phyloP scores from a whole-genome alignment of 2,797 vertebrate species.

The Gallinago stenura region DNA sequence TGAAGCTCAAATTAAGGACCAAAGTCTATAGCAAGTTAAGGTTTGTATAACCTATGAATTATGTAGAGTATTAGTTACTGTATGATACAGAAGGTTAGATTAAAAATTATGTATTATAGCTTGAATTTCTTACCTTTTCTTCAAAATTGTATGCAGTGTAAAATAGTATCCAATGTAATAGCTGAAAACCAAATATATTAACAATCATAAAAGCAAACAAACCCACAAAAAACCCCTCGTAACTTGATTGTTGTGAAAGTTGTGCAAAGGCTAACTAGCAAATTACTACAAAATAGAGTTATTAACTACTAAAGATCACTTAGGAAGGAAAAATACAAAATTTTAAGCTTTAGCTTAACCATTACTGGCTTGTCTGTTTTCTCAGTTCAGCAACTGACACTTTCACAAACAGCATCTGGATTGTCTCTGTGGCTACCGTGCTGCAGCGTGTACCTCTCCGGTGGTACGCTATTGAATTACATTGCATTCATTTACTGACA shows the following conservation, averaged over 20 bases:
- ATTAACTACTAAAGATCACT: not conserved
- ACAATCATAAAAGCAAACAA: conserved; percentile 12
- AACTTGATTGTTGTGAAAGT: conserved; percentile 11
- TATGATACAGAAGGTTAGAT: conserved; percentile 14
- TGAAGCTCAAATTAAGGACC: conserved; percentile 30
- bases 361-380: not conserved
- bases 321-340: not conserved
- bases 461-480: not conserved
- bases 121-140: not conserved
- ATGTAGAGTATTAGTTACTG: conserved; percentile 1
- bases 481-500: not conserved
- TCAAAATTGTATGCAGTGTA: not conserved
- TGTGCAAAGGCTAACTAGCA: conserved; percentile 19
- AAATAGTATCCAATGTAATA: not conserved
- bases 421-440: not conserved
- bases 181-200: conserved; percentile 18
- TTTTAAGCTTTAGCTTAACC: not conserved
- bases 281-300: not conserved
- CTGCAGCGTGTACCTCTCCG: not conserved
- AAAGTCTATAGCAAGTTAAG: conserved; percentile 2
- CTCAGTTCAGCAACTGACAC: not conserved
- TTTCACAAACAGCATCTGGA: not conserved
- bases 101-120: not conserved
- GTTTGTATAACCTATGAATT: conserved; percentile 36
- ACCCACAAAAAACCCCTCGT: fast-evolving